Evolutionary conservation across 1,140 invertebrate genomes (phyloP), one percentile per base, ranked within the genome.

Genomic region (Geopemphigus sp.): DNA sequence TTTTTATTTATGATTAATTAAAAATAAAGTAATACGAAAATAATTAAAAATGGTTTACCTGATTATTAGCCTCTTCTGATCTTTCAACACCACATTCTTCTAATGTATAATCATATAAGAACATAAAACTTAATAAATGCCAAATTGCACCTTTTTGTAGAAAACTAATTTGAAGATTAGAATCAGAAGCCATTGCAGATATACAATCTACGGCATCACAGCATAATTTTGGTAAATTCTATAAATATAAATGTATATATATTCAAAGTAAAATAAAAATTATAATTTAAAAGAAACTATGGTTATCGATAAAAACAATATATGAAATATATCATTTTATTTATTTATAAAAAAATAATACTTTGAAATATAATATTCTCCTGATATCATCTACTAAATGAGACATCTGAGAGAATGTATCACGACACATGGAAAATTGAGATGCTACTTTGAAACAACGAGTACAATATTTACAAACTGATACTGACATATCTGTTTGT

Each of bases 21-120:
- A 57, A 47, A n/a, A 80, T 50, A 24, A 53, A 29, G 59, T n/a
- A 39, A 39, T 39, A 39, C 3, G 32, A 39, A 39, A 39, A 39
- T 39, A 39, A 39, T 39, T 39, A 3, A 39, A 4, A 26, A 57
- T 26, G 66, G 22, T 82, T 83, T 82, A 91, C 90, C 88, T 93
- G 92, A 85, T 93, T 89, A 85, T 98, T 98, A 8, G 92, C 90
- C 47, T 93, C 91, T 84, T 94, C 91, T 82, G 89, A 91, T 81
- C 92, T 88, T 84, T 96, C 92, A 19, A 98, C 93, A 0, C 97
- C 97, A 80, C 96, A 95, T 87, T 99, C 98, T 80, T 98, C 95
- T 80, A 99, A 87, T 0, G 98, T 99, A 85, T 94, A 99, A 87
- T 99, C 98, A 85, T 98, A 99, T 63, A 92, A 92, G 85, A 99